phyloP scores from a whole-genome alignment of 2,888 invertebrate species.

The Homarus gammarus region DNA sequence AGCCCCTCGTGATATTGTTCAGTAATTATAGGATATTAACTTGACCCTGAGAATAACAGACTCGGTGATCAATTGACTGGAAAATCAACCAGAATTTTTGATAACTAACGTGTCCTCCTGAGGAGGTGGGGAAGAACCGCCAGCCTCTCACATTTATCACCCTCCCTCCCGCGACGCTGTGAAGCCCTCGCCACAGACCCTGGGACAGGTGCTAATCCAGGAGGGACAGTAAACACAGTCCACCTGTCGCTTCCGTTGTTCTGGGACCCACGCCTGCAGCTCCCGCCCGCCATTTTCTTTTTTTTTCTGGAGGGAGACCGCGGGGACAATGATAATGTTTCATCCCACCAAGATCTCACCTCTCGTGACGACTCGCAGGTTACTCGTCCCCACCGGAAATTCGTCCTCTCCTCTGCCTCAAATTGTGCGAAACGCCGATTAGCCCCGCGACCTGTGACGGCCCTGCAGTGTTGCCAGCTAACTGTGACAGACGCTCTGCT shows the following conservation, averaged over 20 bases:
- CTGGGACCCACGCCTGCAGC: not conserved
- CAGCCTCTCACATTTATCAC: no score
- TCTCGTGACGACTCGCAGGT: slow-evolving; percentile 14
- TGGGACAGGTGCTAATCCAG: slow-evolving; percentile 48
- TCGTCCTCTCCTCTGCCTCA: slow-evolving; percentile 43
- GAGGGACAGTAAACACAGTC: slow-evolving; percentile 34
- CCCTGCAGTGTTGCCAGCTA: slow-evolving; percentile 14
- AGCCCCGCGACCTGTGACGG: slow-evolving; percentile 31
- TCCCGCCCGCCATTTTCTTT: not conserved
- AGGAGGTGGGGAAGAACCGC: no score
- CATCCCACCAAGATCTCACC: slow-evolving; percentile 11
- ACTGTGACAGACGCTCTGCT: not conserved
- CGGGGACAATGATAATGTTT: slow-evolving; percentile 4
- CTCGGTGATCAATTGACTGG: no score
- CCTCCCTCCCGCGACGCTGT: not conserved
- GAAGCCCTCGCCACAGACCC: not conserved
- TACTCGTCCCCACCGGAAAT: slow-evolving; percentile 51
- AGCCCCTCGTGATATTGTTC: no score
- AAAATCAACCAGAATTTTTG: no score
- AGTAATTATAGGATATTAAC: no score
- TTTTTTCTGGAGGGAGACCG: not conserved
- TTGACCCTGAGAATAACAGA: no score
- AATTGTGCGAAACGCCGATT: slow-evolving; percentile 68
- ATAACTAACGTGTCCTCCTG: no score
- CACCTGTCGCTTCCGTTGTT: slow-evolving; percentile 46